Conservation (phyloP, 2,113 vertebrate genomes). For the Chrysemys picta region DNA sequence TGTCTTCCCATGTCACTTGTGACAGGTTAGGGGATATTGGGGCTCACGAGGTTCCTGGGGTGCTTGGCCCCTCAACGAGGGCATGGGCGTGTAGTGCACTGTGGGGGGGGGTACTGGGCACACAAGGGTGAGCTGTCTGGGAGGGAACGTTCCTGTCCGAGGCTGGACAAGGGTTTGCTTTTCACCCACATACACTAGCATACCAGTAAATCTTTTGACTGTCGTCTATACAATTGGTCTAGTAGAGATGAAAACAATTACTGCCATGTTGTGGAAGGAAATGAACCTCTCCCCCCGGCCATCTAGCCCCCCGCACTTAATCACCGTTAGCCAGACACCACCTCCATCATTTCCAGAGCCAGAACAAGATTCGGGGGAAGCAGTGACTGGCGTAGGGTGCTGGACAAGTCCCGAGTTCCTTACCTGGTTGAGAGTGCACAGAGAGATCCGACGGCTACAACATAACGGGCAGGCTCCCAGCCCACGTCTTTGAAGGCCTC, state of each 20-base stretch:
- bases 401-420: conserved; percentile 18
- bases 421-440: conserved; percentile 97
- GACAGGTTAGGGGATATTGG: not conserved
- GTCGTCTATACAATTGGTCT: not conserved
- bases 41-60: not conserved
- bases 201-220: not conserved
- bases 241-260: not conserved
- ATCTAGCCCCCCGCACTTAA: too few species aligned
- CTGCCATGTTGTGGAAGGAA: not conserved
- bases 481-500: conserved; percentile 88
- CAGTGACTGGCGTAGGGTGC: not conserved
- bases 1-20: too few species aligned
- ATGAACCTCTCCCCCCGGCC: not conserved
- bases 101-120: not conserved
- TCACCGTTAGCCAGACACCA: not conserved
- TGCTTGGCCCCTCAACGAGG: not conserved
- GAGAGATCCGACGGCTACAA: conserved; percentile 91
- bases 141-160: not conserved
- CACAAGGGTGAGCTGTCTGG: not conserved
- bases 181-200: not conserved
- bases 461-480: conserved; percentile 91
- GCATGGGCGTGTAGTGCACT: too few species aligned
- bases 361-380: not conserved
- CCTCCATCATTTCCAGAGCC: not conserved
- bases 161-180: not conserved